Percentiles rank a stretch among this genome's conserved stretches.
Conservation (phyloP, 2,113 vertebrate species). For the Merops nubicus region DNA sequence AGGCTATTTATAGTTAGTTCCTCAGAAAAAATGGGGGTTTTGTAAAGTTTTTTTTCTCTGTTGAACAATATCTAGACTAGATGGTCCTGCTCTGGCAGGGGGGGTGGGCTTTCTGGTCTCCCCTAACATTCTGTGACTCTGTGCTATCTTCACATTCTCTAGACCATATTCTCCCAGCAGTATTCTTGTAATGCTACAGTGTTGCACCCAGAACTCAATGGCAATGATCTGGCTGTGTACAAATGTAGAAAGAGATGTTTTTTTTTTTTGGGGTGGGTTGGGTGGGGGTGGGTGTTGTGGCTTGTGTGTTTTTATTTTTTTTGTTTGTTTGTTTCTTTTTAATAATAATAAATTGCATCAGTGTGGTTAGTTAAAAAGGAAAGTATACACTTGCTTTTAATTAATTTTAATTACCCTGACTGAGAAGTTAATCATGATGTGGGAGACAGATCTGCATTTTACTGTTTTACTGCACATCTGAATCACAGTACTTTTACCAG, state of each 20-base stretch:
- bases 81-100: too few species aligned
- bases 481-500: neutral
- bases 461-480: neutral
- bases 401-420: neutral
- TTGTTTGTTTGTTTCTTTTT: too few species aligned
- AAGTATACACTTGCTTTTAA: conserved; percentile 17
- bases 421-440: conserved; percentile 37
- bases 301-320: too few species aligned
- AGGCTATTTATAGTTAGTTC: conserved; percentile 1
- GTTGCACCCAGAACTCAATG: neutral
- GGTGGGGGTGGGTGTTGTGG: too few species aligned
- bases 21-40: neutral
- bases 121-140: too few species aligned
- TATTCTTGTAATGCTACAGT: neutral
- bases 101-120: too few species aligned
- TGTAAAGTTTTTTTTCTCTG: neutral
- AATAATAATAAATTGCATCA: conserved; percentile 21
- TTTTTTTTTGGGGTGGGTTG: too few species aligned
- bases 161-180: neutral
- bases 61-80: neutral
- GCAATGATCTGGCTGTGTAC: neutral
- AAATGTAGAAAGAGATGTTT: neutral
- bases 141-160: neutral
- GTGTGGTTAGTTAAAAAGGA: conserved; percentile 49
- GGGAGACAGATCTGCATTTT: conserved; percentile 39